These are phyloP conservation scores for Heterodera filipjevi DNA, from an alignment of 2,888 invertebrate species.

Conservation along the genomic window DNA sequence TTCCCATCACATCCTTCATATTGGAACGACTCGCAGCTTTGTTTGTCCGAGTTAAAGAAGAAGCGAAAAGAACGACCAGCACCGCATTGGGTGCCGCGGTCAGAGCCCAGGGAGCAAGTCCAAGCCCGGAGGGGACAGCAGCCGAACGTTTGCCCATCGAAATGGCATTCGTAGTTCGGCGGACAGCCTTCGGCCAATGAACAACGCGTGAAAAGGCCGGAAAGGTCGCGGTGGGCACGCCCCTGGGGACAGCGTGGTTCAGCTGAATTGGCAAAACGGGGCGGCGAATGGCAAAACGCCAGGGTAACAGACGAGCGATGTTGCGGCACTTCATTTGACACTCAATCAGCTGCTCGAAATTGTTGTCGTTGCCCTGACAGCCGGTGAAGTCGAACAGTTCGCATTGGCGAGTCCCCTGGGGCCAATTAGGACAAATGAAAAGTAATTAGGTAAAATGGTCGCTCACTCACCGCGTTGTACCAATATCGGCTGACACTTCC, in stretches of 20 bases:
- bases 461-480: slow-evolving; percentile 50
- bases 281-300: background rate
- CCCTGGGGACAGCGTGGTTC: slow-evolving; percentile 62
- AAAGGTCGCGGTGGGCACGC: slow-evolving; percentile 54
- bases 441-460: background rate
- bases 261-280: slow-evolving; percentile 42
- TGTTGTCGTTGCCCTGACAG: slow-evolving; percentile 49
- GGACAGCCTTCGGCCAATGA: slow-evolving; percentile 51
- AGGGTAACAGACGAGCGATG: slow-evolving; percentile 47
- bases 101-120: slow-evolving; percentile 57
- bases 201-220: slow-evolving; percentile 55
- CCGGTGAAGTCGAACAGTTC: slow-evolving; percentile 55
- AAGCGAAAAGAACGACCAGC: slow-evolving; percentile 53
- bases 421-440: background rate
- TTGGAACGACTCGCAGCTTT: slow-evolving; percentile 59
- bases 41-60: slow-evolving; percentile 57
- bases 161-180: slow-evolving; percentile 57
- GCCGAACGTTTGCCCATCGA: slow-evolving; percentile 54
- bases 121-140: slow-evolving; percentile 59
- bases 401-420: slow-evolving; percentile 46
- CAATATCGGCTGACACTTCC: slow-evolving; percentile 53
- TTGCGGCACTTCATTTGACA: slow-evolving; percentile 59
- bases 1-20: slow-evolving; percentile 61
- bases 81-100: slow-evolving; percentile 59
- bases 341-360: slow-evolving; percentile 42